Evolutionary conservation across 2,888 invertebrate genomes (phyloP).

Genomic region (Trichacis sp.): DNA sequence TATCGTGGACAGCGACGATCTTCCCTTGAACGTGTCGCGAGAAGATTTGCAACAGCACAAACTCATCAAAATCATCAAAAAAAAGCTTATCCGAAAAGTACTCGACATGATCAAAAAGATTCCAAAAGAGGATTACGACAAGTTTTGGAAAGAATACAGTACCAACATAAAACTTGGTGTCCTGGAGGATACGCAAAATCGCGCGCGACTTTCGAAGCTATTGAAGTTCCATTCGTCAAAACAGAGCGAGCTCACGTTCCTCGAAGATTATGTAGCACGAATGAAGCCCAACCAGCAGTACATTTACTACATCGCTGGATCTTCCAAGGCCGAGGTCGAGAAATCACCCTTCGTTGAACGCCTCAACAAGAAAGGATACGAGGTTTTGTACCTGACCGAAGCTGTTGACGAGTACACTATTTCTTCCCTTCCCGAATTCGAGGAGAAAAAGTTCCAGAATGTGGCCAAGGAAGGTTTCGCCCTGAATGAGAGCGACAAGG

Average conservation of each 20-base stretch:
- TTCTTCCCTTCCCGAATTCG: slow-evolving; percentile 96
- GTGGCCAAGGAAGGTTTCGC: slow-evolving; percentile 98
- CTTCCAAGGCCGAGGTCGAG: slow-evolving; percentile 86
- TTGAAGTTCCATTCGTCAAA: slow-evolving; percentile 90
- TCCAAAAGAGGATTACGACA: slow-evolving; percentile 86
- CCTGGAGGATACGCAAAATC: slow-evolving; percentile 97
- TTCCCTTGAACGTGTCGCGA: slow-evolving; percentile 97
- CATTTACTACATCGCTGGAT: slow-evolving; percentile 97
- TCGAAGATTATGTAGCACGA: slow-evolving; percentile 90
- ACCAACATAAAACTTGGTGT: slow-evolving; percentile 97
- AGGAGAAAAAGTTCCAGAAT: slow-evolving; percentile 99
- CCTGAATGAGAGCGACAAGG: slow-evolving; percentile 77
- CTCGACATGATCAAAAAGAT: slow-evolving; percentile 99
- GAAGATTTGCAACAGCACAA: slow-evolving; percentile 99
- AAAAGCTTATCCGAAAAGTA: slow-evolving; percentile 97
- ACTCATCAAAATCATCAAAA: slow-evolving; percentile 98
- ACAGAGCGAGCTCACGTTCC: slow-evolving; percentile 76
- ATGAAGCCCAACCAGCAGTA: slow-evolving; percentile 96
- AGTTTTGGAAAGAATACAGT: slow-evolving; percentile 99
- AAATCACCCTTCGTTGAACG: slow-evolving; percentile 96
- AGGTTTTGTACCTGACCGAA: slow-evolving; percentile 93
- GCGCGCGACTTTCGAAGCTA: slow-evolving; percentile 94
- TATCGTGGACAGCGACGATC: slow-evolving; percentile 98
- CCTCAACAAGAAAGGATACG: slow-evolving; percentile 91
- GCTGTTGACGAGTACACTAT: slow-evolving; percentile 99